Evolutionary conservation across 2,113 vertebrate genomes (phyloP).

Genomic region (Sardina pilchardus): DNA sequence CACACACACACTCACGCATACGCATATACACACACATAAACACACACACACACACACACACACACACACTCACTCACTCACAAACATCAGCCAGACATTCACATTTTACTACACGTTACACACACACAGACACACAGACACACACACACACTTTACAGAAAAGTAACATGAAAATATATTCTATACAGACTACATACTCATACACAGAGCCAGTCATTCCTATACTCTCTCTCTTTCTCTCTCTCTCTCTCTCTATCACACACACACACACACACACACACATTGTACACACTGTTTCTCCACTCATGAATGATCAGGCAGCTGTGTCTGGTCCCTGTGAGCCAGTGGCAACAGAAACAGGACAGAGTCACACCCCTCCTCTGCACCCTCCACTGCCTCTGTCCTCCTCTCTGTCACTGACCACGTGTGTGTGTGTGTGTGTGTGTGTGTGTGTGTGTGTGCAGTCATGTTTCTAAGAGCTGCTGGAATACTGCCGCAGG

Average conservation of each 20-base stretch:
- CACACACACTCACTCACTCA: not conserved
- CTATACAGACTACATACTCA: not conserved
- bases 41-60: not conserved
- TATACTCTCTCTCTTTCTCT: not conserved
- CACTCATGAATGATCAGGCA: constrained; percentile 6
- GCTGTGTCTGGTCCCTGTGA: not conserved
- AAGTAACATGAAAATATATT: not conserved
- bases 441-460: not conserved
- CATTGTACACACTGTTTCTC: not conserved
- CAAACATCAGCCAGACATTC: too few relatives aligned
- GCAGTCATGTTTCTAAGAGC: not conserved
- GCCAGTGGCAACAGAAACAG: not conserved
- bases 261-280: not conserved
- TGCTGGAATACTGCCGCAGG: not conserved
- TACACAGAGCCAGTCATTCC: not conserved
- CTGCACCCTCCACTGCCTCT: not conserved
- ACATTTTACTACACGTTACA: too few relatives aligned
- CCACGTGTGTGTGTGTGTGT: not conserved
- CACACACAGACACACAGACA: not conserved
- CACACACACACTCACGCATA: not conserved
- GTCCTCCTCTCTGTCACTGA: too few relatives aligned
- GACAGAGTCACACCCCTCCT: constrained; percentile 28
- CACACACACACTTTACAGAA: not conserved
- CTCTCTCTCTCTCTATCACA: not conserved
- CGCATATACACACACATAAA: not conserved